Evolutionary conservation across 2,797 vertebrate species (phyloP).

Genomic region (Pyrocephalus nanus): DNA sequence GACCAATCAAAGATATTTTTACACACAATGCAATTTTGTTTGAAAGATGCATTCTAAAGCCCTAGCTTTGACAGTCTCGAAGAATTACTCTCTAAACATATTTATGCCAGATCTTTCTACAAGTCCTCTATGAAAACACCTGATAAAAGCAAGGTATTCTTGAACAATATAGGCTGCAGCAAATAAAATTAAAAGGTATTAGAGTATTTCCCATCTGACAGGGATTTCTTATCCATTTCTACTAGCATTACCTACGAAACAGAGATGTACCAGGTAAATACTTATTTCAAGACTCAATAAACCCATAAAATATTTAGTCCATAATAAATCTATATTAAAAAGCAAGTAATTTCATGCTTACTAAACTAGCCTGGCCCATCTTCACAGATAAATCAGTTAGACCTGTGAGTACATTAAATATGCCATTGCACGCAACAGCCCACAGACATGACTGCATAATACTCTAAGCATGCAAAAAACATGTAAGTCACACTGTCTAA

Average conservation of each 20-base stretch:
- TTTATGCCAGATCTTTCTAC: not conserved
- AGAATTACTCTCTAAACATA: not conserved
- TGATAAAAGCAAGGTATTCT: not conserved
- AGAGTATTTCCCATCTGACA: not conserved
- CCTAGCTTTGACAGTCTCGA: not conserved
- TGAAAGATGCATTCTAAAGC: not conserved
- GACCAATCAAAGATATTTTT: not conserved
- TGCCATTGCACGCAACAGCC: fast-evolving
- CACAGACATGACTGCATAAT: not conserved
- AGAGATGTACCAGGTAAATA: not conserved
- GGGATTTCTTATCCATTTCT: not conserved
- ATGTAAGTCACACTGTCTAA: not conserved
- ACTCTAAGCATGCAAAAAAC: not conserved
- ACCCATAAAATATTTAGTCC: not conserved
- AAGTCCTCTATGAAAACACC: not conserved
- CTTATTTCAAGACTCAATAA: not conserved
- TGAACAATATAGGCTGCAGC: not conserved
- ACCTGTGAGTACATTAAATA: not conserved
- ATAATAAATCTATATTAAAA: not conserved
- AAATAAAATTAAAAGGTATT: not conserved
- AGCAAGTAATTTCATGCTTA: not conserved
- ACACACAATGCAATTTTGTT: not conserved
- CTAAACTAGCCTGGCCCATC: not conserved
- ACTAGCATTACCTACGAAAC: not conserved
- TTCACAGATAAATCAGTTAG: not conserved